Conservation (phyloP, 2,797 vertebrate species). For the Sebastes matsubarae region DNA sequence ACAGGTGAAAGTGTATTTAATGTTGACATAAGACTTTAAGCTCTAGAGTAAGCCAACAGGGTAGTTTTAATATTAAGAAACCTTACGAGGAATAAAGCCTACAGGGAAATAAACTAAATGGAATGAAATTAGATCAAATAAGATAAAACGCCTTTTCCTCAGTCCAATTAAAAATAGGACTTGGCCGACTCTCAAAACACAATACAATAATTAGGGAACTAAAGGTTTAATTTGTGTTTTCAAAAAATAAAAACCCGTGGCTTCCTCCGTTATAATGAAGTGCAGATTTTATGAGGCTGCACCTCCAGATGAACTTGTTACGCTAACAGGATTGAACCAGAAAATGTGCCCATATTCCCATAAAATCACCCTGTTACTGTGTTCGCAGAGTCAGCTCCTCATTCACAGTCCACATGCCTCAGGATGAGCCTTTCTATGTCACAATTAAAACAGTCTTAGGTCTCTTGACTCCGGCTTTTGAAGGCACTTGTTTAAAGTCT, state of each 20-base stretch:
- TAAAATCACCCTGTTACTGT: slow-evolving; percentile 8
- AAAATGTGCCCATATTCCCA: slow-evolving; percentile 2
- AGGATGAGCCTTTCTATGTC: slow-evolving; percentile 21
- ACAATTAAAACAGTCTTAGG: slow-evolving; percentile 42
- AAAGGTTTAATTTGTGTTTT: slow-evolving; percentile 32
- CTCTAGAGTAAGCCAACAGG: neutral
- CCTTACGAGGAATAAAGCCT: neutral
- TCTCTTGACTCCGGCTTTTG: slow-evolving; percentile 32
- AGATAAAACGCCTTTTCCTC: slow-evolving; percentile 19
- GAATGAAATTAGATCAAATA: slow-evolving; percentile 12
- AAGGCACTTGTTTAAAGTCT: slow-evolving; percentile 26
- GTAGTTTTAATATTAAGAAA: slow-evolving; percentile 8
- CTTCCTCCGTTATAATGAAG: slow-evolving; percentile 3
- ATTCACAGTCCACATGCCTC: slow-evolving; percentile 7
- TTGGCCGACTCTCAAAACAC: slow-evolving; percentile 19
- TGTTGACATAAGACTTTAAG: neutral
- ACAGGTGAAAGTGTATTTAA: neutral
- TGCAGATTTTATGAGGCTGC: slow-evolving; percentile 16
- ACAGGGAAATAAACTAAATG: slow-evolving; percentile 18
- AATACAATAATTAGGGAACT: slow-evolving; percentile 20
- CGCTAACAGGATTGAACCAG: slow-evolving; percentile 1
- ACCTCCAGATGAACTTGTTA: slow-evolving; percentile 13
- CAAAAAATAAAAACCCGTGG: slow-evolving; percentile 13
- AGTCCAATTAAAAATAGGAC: slow-evolving; percentile 37
- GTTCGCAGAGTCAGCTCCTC: slow-evolving; percentile 9